These are phyloP conservation scores for Carassius carassius DNA, from an alignment of 2,113 vertebrate genomes.

Conservation along the genomic window DNA sequence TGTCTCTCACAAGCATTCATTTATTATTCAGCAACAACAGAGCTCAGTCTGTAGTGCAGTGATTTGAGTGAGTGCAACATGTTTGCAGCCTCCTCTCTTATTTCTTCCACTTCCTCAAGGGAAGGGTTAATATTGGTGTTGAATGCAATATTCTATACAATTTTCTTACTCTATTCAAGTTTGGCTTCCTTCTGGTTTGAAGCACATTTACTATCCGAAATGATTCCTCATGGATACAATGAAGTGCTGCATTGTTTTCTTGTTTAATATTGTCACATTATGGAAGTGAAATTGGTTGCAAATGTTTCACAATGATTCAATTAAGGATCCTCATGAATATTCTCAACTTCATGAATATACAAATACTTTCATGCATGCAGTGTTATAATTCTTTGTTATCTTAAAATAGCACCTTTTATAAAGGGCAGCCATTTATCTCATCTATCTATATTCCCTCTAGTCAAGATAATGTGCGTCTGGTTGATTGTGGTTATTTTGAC, in stretches of 20 bases:
- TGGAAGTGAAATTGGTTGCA: background rate
- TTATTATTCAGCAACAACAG: background rate
- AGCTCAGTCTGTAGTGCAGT: background rate
- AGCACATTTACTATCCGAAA: background rate
- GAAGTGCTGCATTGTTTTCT: background rate
- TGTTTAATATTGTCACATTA: background rate
- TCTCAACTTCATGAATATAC: background rate
- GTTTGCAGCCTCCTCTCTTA: background rate
- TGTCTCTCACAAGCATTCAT: background rate
- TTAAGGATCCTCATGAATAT: no score
- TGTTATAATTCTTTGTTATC: background rate
- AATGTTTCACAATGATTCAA: no score
- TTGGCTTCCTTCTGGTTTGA: no score
- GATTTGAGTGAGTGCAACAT: background rate
- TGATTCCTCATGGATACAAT: background rate
- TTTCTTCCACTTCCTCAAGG: background rate
- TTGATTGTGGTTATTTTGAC: background rate
- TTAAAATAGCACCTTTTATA: constrained; percentile 7
- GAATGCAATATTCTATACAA: background rate
- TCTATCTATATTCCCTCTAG: background rate
- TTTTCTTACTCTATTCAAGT: background rate
- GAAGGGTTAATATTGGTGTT: background rate
- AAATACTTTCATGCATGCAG: background rate
- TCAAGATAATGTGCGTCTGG: background rate
- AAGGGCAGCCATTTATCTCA: background rate